These are phyloP conservation scores for Bujurquina vittata DNA, from an alignment of 2,113 vertebrate species.

Conservation along the genomic window DNA sequence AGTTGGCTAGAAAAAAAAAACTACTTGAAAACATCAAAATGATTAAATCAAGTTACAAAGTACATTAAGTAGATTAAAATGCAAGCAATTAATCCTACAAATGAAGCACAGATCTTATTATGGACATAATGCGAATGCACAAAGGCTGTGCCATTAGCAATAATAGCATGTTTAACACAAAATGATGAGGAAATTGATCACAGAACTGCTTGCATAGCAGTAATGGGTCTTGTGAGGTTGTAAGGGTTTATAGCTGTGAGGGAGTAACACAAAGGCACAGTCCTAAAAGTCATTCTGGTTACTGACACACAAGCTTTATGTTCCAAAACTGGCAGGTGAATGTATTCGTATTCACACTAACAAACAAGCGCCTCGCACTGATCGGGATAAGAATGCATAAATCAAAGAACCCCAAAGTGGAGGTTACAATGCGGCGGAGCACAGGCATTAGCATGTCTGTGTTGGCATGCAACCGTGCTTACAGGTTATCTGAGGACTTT, in stretches of 20 bases:
- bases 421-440: neutral
- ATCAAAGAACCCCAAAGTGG: neutral
- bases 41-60: slow-evolving; percentile 10
- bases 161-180: neutral
- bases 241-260: neutral
- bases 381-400: neutral
- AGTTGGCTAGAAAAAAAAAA: slow-evolving; percentile 17
- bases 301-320: neutral
- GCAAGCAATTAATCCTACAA: neutral
- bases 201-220: neutral
- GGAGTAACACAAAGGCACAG: neutral
- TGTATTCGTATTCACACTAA: neutral
- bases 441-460: neutral
- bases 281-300: no score
- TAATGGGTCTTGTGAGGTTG: neutral
- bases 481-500: slow-evolving; percentile 22
- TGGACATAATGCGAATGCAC: neutral
- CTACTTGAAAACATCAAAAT: slow-evolving; percentile 2
- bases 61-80: neutral
- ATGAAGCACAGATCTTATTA: neutral
- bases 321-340: neutral
- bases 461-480: neutral
- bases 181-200: neutral
- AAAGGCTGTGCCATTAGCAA: neutral
- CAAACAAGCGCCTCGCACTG: neutral